These are phyloP conservation scores for Melinaea menophilus DNA, from an alignment of 2,888 invertebrate genomes.

Conservation along the genomic window DNA sequence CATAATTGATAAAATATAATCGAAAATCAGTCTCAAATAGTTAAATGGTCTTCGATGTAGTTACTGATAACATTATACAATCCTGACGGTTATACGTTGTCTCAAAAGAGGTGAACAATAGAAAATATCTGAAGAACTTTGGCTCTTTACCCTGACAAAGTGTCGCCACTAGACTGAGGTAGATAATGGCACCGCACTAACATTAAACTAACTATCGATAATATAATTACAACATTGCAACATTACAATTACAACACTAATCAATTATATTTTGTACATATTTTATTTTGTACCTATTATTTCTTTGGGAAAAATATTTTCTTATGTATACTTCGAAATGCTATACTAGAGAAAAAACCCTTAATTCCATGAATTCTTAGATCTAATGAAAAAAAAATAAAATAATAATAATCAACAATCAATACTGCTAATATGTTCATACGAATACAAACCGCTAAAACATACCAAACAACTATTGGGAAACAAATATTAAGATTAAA, in stretches of 20 bases:
- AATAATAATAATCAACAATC: slow-evolving; percentile 77
- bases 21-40: slow-evolving; percentile 63
- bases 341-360: slow-evolving; percentile 51
- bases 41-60: slow-evolving; percentile 40
- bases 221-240: slow-evolving; percentile 68
- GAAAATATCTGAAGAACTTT: slow-evolving; percentile 69
- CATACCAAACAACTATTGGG: slow-evolving; percentile 52
- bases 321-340: slow-evolving; percentile 40
- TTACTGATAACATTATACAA: slow-evolving; percentile 31
- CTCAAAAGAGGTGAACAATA: slow-evolving; percentile 55
- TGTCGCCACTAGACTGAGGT: slow-evolving; percentile 63
- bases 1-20: slow-evolving; percentile 10
- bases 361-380: slow-evolving; percentile 57
- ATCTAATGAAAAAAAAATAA: slow-evolving; percentile 58
- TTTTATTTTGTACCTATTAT: slow-evolving; percentile 75
- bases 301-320: slow-evolving; percentile 74
- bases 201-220: slow-evolving; percentile 66
- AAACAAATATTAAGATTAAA: slow-evolving; percentile 49
- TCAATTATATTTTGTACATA: slow-evolving; percentile 70
- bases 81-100: slow-evolving; percentile 41
- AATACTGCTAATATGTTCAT: slow-evolving; percentile 58
- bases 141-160: slow-evolving; percentile 67
- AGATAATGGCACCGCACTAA: slow-evolving; percentile 68
- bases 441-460: slow-evolving; percentile 61
- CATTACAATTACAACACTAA: slow-evolving; percentile 67